Percentiles rank a stretch among this genome's conserved stretches.
Evolutionary conservation across 2,888 invertebrate genomes (phyloP).

Genomic region (Willowsia nigromaculata): DNA sequence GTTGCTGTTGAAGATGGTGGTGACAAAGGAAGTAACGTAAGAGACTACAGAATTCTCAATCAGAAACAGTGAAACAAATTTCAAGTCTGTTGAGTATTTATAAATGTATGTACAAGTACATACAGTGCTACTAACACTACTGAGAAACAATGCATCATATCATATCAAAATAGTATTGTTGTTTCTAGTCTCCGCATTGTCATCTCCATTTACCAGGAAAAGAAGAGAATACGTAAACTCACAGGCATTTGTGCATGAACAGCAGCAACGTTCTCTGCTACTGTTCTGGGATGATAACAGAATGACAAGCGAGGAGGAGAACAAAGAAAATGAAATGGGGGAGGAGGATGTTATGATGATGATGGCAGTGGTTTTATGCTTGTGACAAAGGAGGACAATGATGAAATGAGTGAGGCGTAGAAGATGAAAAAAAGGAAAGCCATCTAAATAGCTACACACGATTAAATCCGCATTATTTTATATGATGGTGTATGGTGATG

Average conservation of each 20-base stretch:
- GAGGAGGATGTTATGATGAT: constrained; percentile 25
- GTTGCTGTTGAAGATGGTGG: not conserved
- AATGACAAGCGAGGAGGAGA: not conserved
- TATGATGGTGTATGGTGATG: not conserved
- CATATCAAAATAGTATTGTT: not conserved
- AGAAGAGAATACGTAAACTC: not conserved
- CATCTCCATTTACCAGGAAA: not conserved
- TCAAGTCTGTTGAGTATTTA: not conserved
- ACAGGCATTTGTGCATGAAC: not conserved
- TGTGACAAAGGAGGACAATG: constrained; percentile 28
- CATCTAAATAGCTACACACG: constrained; percentile 28
- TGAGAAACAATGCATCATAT: constrained; percentile 24
- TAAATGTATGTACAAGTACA: not conserved
- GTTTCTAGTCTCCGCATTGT: not conserved
- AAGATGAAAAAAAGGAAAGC: not conserved
- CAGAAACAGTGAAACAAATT: not conserved
- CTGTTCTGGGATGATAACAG: not conserved
- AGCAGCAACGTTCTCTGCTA: not conserved
- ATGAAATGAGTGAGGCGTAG: not conserved
- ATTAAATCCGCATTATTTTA: not conserved
- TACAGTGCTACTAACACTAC: not conserved
- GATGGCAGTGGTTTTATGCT: constrained; percentile 6
- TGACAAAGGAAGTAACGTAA: not conserved
- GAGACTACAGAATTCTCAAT: not conserved
- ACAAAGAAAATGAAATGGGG: constrained; percentile 36